Evolutionary conservation across 2,888 invertebrate species (phyloP).

Genomic region (Hirtodrosophila trivittata): DNA sequence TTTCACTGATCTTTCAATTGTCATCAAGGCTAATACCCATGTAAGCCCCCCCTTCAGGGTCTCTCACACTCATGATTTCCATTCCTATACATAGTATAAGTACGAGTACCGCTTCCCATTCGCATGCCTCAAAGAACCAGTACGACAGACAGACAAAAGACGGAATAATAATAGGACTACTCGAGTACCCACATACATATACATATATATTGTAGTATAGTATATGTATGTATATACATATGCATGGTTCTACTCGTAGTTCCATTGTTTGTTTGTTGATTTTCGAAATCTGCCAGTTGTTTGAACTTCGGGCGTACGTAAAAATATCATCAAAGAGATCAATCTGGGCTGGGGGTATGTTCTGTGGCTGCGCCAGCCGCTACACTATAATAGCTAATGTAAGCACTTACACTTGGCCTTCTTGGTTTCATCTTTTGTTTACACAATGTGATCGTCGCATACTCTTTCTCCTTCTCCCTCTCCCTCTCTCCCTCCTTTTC

Average conservation of each 20-base stretch:
- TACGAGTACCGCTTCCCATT: neutral
- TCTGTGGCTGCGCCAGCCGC: conserved; percentile 22
- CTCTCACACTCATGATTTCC: neutral
- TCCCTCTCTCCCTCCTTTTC: neutral
- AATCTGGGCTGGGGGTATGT: conserved; percentile 9
- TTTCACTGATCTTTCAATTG: conserved; percentile 50
- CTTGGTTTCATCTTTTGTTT: conserved; percentile 60
- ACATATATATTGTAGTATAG: conserved; percentile 8
- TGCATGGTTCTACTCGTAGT: conserved; percentile 15
- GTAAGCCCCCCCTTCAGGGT: conserved; percentile 34
- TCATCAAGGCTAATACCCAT: conserved; percentile 56
- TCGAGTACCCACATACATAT: conserved; percentile 9
- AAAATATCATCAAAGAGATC: conserved; percentile 65
- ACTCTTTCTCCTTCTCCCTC: neutral
- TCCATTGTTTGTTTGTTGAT: conserved; percentile 60
- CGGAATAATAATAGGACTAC: conserved; percentile 13
- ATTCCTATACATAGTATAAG: neutral
- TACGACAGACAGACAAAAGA: neutral
- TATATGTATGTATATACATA: neutral
- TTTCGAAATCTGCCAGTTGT: conserved; percentile 60
- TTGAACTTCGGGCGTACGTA: conserved; percentile 51
- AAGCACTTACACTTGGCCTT: conserved; percentile 62
- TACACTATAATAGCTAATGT: conserved; percentile 68
- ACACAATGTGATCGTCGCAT: conserved; percentile 53
- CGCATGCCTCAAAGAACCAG: neutral